Evolutionary conservation across 2,797 vertebrate species (phyloP).

Genomic region (Botia almorhae): DNA sequence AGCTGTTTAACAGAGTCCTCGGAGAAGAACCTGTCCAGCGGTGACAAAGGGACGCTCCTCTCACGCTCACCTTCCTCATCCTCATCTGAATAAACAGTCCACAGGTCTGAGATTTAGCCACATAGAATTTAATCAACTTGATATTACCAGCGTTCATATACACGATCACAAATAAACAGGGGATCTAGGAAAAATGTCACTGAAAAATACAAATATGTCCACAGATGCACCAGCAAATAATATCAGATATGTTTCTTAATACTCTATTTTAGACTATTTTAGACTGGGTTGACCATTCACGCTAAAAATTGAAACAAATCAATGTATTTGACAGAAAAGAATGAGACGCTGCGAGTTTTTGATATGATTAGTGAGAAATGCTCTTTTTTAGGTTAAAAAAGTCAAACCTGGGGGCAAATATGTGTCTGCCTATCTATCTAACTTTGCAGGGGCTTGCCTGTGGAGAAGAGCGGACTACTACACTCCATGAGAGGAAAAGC

Average conservation of each 20-base stretch:
- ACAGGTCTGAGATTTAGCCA: neutral
- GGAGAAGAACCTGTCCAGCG: slow-evolving; percentile 88
- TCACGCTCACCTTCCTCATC: slow-evolving; percentile 83
- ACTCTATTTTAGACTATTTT: no score
- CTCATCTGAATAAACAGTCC: slow-evolving; percentile 79
- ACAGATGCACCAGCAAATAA: no score
- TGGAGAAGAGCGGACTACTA: neutral
- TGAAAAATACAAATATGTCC: neutral
- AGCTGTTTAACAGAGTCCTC: slow-evolving; percentile 82
- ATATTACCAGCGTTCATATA: no score
- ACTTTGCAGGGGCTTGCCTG: neutral
- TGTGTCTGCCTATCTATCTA: neutral
- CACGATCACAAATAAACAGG: no score
- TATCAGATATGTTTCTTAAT: no score
- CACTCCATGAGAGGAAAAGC: slow-evolving; percentile 4
- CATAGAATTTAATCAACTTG: neutral
- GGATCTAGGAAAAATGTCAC: no score
- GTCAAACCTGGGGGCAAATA: neutral
- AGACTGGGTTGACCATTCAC: no score
- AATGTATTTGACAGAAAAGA: neutral
- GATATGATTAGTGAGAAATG: neutral
- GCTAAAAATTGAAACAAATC: neutral
- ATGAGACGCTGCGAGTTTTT: neutral
- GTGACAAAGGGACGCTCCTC: slow-evolving; percentile 69
- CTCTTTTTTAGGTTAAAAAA: neutral